Base-by-base conservation (phyloP, 1,140 invertebrate genomes). In the Lanistes nyassanus region DNA sequence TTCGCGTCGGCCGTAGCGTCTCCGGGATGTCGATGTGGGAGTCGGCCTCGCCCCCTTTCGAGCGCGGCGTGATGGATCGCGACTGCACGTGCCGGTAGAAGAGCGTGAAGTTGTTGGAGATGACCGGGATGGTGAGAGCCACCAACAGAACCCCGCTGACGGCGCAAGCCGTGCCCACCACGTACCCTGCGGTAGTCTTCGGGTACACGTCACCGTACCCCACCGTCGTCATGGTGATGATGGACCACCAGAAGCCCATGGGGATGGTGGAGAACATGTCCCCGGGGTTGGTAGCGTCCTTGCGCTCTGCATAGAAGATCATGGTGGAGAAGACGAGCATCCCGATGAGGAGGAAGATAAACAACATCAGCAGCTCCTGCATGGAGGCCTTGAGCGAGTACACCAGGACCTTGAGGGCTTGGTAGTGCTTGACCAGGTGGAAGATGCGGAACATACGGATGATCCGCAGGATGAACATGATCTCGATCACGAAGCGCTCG, bases 261-360 rank as follows among this genome's bases (percentile, higher is more conserved):
- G 87, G 88, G 73, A 90, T 90, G 36, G 81, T 85, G 16, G 75
- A 78, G 77, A 87, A 88, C 56, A 69, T 83, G 36, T 85, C 82
- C 29, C 85, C 82, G 16, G 82, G 81, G 31, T 78, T 80, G 9
- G 75, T 77, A 19, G 81, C 80, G 55, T 85, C 80, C 64, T 84
- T 80, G 31, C 97, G 92, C 90, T 99, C 98, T 66, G 97, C 97
- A 89, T 99, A 99, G 89, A 99, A 99, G 72, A 99, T 97, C 81
- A 99, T 92, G 86, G 96, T 96, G 81, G 97, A 97, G 90, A 99
- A 99, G 87, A 99, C 97, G 75, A 99, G 96, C 90, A 99, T 98
- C 85, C 96, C 97, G 82, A 99, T 93, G 77, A 98, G 94, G 81
- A 99, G 92, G 92, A 99, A 99, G 92, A 99, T 98, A 78, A 98